Evolutionary conservation across 2,797 vertebrate genomes (phyloP).

Genomic region (Loriculus beryllinus): DNA sequence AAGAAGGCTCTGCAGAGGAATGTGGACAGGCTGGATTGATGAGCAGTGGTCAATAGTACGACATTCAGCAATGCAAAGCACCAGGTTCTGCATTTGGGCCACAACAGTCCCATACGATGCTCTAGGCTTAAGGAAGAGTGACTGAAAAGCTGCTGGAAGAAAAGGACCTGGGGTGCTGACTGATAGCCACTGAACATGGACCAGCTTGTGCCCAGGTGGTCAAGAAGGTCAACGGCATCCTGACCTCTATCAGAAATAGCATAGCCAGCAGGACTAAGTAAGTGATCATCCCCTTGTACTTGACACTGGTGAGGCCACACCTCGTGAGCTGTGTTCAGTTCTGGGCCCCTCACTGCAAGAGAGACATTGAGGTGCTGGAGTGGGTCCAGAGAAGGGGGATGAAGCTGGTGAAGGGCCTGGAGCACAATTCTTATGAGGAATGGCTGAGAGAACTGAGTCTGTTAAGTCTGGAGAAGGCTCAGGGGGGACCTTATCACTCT

Average conservation of each 20-base stretch:
- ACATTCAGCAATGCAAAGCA: not conserved
- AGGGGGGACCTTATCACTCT: not conserved
- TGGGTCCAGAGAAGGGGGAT: not conserved
- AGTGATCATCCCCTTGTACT: not conserved
- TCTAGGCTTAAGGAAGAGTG: not conserved
- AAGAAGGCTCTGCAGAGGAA: not conserved
- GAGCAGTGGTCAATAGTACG: not conserved
- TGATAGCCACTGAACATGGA: not conserved
- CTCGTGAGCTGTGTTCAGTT: rapidly evolving
- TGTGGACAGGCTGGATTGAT: not conserved
- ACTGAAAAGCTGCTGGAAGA: not conserved
- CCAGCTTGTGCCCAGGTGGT: not conserved
- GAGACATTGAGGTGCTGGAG: not conserved
- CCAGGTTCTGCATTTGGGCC: not conserved
- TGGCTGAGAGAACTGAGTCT: not conserved
- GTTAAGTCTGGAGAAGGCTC: not conserved
- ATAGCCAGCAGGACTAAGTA: not conserved
- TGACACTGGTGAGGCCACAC: not conserved
- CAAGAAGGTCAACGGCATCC: not conserved
- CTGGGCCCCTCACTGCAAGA: not conserved
- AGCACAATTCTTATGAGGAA: not conserved
- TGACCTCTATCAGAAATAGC: not conserved
- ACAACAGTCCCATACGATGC: not conserved
- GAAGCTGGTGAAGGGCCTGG: not conserved
- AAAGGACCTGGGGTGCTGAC: not conserved